These are phyloP conservation scores for Malacosoma neustria DNA, from an alignment of 2,888 invertebrate genomes.

Conservation along the genomic window DNA sequence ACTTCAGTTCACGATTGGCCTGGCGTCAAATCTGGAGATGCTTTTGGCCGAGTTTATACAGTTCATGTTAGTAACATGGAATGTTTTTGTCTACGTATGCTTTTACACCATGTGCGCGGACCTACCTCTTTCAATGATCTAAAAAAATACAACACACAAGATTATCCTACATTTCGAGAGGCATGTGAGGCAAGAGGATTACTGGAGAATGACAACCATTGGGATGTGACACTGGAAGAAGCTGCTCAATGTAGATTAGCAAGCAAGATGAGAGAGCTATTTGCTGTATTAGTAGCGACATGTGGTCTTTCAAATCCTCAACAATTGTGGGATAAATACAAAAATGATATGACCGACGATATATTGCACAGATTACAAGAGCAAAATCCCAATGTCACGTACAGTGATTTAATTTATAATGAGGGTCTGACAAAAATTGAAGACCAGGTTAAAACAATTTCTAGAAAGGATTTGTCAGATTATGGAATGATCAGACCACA, in stretches of 20 bases:
- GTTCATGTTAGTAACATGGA: slow-evolving; percentile 17
- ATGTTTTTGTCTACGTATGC: slow-evolving; percentile 16
- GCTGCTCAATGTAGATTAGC: slow-evolving; percentile 11
- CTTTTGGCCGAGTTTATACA: slow-evolving; percentile 15
- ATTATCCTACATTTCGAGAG: slow-evolving; percentile 16
- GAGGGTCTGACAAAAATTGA: slow-evolving; percentile 14
- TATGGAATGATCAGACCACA: slow-evolving; percentile 16
- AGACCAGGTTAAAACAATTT: slow-evolving; percentile 11
- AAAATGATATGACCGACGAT: background rate
- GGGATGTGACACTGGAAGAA: slow-evolving; percentile 16
- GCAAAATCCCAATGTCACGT: background rate
- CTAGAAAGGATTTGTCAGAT: slow-evolving; percentile 14
- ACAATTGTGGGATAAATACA: slow-evolving; percentile 8
- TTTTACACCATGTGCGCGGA: slow-evolving; percentile 15
- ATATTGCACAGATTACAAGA: background rate
- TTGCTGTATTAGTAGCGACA: slow-evolving; percentile 11
- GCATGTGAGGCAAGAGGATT: slow-evolving; percentile 19
- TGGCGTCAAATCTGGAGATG: slow-evolving; percentile 13
- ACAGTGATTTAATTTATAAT: slow-evolving; percentile 2
- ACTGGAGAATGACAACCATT: slow-evolving; percentile 26
- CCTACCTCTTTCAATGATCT: slow-evolving; percentile 13
- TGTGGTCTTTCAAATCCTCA: slow-evolving; percentile 14
- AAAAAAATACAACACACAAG: slow-evolving; percentile 10
- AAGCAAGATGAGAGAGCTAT: slow-evolving; percentile 11
- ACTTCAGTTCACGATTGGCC: slow-evolving; percentile 10